Percentiles rank a stretch among this genome's conserved stretches.
Evolutionary conservation across 2,888 invertebrate genomes (phyloP).

Genomic region (Microplitis deprimator): DNA sequence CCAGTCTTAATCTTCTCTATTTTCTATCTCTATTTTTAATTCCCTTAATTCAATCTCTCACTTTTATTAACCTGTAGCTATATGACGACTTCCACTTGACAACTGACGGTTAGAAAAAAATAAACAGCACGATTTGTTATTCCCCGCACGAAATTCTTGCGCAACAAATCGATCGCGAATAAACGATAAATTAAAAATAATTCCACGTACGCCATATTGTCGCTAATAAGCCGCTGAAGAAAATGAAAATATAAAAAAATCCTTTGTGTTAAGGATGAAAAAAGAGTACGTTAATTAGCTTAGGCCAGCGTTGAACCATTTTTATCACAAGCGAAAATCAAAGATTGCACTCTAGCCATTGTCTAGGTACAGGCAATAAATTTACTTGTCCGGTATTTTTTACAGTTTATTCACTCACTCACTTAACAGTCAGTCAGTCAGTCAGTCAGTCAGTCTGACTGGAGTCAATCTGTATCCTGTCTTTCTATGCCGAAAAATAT

Average conservation of each 20-base stretch:
- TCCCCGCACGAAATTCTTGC: too few relatives aligned
- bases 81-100: too few relatives aligned
- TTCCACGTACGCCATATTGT: too few relatives aligned
- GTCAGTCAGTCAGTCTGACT: conserved; percentile 36
- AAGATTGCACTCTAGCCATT: conserved; percentile 33
- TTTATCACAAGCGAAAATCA: conserved; percentile 36
- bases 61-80: too few relatives aligned
- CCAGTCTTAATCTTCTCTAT: conserved; percentile 23
- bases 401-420: not conserved
- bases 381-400: conserved; percentile 29
- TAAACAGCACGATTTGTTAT: too few relatives aligned
- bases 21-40: conserved; percentile 17
- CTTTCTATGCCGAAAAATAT: conserved; percentile 13
- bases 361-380: conserved; percentile 38
- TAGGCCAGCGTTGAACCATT: conserved; percentile 28
- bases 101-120: too few relatives aligned
- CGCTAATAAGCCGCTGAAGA: too few relatives aligned
- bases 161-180: not conserved
- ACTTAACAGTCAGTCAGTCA: conserved; percentile 27
- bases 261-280: not conserved
- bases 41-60: not conserved
- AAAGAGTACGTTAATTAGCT: conserved; percentile 34
- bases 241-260: conserved; percentile 16
- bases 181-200: conserved; percentile 8
- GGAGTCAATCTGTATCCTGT: conserved; percentile 22